Conservation (phyloP, 1,140 invertebrate genomes). For the Helicorthomorpha holstii region DNA sequence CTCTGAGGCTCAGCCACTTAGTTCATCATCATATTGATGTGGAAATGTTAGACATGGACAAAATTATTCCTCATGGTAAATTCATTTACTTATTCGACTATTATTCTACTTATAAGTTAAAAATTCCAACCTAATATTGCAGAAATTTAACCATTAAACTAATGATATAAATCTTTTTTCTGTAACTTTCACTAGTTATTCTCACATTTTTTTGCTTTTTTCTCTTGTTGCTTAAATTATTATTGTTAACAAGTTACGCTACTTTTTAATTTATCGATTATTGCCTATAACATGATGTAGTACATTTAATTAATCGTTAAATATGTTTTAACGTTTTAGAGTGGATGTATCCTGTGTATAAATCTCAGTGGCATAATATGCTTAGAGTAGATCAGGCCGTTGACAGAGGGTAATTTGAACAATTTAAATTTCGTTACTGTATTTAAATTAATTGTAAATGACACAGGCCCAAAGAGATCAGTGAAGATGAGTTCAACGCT, state of each 20-base stretch:
- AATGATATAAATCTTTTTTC: too few relatives aligned
- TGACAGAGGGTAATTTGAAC: slow-evolving; percentile 38
- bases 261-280: too few relatives aligned
- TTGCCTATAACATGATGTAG: too few relatives aligned
- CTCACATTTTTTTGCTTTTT: too few relatives aligned
- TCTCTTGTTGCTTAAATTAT: too few relatives aligned
- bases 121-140: neutral
- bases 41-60: slow-evolving; percentile 45
- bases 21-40: slow-evolving; percentile 51
- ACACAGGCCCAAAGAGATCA: neutral
- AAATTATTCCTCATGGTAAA: slow-evolving; percentile 41
- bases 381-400: slow-evolving; percentile 47
- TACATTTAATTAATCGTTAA: neutral
- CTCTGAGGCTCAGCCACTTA: slow-evolving; percentile 47
- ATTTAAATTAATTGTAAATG: neutral
- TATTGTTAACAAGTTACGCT: too few relatives aligned
- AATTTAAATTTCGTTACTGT: neutral
- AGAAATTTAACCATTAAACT: too few relatives aligned
- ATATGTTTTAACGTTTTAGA: slow-evolving; percentile 16
- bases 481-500: neutral
- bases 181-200: too few relatives aligned
- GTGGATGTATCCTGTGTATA: slow-evolving; percentile 45
- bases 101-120: neutral
- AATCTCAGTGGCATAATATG: slow-evolving; percentile 50
- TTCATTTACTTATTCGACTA: neutral